Conservation (phyloP, 2,888 invertebrate genomes). For the Catotricha subobsoleta region DNA sequence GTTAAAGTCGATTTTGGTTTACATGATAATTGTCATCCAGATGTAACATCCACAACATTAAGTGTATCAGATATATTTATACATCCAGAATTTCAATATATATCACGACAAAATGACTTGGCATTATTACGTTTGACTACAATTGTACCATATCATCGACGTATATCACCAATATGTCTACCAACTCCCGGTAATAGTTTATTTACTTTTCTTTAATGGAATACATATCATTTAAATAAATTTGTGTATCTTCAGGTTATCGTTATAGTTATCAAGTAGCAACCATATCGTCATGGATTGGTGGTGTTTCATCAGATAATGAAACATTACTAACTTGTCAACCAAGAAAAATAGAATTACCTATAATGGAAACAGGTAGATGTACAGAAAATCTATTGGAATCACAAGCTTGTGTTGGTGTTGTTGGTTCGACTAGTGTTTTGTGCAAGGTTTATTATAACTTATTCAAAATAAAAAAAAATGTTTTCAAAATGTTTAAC, state of each 20-base stretch:
- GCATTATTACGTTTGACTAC: constrained; percentile 35
- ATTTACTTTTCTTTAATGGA: neutral
- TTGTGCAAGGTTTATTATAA: constrained; percentile 32
- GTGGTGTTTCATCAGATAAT: neutral
- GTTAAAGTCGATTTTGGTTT: constrained; percentile 36
- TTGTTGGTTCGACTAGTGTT: constrained; percentile 31
- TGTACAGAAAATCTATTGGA: neutral
- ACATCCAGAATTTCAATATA: constrained; percentile 34
- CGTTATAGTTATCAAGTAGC: constrained; percentile 7
- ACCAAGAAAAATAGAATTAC: constrained; percentile 6
- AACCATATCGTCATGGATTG: constrained; percentile 6
- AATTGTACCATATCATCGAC: constrained; percentile 32
- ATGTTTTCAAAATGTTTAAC: too few species aligned
- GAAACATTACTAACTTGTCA: constrained; percentile 1
- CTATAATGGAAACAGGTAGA: neutral
- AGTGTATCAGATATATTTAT: constrained; percentile 32
- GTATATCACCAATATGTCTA: constrained; percentile 38
- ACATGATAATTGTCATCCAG: constrained; percentile 34
- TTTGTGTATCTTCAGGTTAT: neutral
- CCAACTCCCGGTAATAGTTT: constrained; percentile 31
- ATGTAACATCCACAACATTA: constrained; percentile 31
- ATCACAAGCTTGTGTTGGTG: constrained; percentile 34
- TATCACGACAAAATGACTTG: constrained; percentile 33
- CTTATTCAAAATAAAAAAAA: too few species aligned
- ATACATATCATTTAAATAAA: too few species aligned